These are phyloP conservation scores for Ceratina japonica DNA, from an alignment of 1,140 invertebrate species.

Conservation along the genomic window DNA sequence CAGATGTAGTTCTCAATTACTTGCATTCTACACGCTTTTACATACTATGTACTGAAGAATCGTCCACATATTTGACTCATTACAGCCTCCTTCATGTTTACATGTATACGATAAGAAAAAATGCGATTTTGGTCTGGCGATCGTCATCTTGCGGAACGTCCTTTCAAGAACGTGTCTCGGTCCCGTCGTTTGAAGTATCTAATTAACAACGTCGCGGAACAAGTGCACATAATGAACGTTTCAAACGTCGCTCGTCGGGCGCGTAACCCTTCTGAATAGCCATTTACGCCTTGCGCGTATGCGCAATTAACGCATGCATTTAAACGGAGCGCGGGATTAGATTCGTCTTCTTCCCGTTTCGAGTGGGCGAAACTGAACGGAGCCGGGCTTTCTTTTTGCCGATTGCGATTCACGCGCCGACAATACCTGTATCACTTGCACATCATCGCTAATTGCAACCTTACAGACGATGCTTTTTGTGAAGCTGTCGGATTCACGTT, in stretches of 20 bases:
- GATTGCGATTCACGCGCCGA: constrained; percentile 36
- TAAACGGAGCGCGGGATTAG: constrained; percentile 54
- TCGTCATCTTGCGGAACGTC: constrained; percentile 17
- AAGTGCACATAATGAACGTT: constrained; percentile 61
- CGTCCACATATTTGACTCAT: too few relatives aligned
- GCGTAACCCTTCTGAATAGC: constrained; percentile 59
- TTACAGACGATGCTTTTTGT: constrained; percentile 5
- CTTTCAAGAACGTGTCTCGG: too few relatives aligned
- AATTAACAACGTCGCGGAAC: constrained; percentile 62
- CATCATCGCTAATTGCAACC: constrained; percentile 43
- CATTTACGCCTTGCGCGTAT: constrained; percentile 52
- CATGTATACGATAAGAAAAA: too few relatives aligned
- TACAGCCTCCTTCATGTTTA: too few relatives aligned
- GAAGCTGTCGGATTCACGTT: not conserved
- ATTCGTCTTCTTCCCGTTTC: constrained; percentile 51
- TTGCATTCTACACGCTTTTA: too few relatives aligned
- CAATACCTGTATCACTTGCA: constrained; percentile 44
- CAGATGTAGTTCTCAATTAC: too few relatives aligned
- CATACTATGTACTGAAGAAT: too few relatives aligned
- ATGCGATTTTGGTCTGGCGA: not conserved
- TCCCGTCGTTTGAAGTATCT: constrained; percentile 31
- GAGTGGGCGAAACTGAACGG: not conserved
- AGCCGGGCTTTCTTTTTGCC: not conserved
- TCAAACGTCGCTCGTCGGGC: constrained; percentile 47
- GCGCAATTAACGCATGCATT: constrained; percentile 60